These are phyloP conservation scores for Suillia variegata DNA, from an alignment of 2,888 invertebrate species.

Conservation along the genomic window DNA sequence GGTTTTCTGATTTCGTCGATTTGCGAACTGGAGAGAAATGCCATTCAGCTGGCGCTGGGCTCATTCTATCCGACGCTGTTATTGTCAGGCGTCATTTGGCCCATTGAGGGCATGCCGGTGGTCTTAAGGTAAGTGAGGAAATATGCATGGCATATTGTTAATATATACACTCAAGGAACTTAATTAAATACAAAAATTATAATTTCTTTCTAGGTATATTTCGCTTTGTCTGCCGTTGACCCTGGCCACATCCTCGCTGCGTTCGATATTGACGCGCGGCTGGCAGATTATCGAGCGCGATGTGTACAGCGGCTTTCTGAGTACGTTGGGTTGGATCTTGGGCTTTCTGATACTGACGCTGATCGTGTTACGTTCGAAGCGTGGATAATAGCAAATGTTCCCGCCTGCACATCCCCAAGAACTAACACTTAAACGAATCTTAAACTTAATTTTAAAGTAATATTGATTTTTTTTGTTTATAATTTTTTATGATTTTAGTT, in stretches of 20 bases:
- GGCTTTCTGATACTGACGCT: conserved; percentile 81
- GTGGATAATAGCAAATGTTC: conserved; percentile 66
- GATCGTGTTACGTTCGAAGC: conserved; percentile 79
- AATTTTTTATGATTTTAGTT: no score
- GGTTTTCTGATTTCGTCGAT: conserved; percentile 93
- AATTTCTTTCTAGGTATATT: conserved; percentile 66
- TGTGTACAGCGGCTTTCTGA: conserved; percentile 86
- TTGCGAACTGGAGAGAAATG: conserved; percentile 89
- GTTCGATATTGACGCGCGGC: conserved; percentile 86
- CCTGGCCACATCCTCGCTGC: conserved; percentile 87
- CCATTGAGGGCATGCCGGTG: conserved; percentile 92
- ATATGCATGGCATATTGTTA: background rate
- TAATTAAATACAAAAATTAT: no score
- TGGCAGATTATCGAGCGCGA: conserved; percentile 82
- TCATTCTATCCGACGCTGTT: conserved; percentile 94
- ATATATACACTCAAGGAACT: background rate
- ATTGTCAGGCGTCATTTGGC: conserved; percentile 95
- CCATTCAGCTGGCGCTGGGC: conserved; percentile 89
- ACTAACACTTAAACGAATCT: conserved; percentile 26
- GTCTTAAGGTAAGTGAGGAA: conserved; percentile 68
- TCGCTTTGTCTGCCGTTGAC: conserved; percentile 86
- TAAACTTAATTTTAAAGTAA: conserved; percentile 32
- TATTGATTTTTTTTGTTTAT: no score
- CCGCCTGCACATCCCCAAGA: background rate
- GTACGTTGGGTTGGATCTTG: conserved; percentile 84